A percentile compares a stretch with the other conserved stretches of the same genome.
phyloP scores from a whole-genome alignment of 2,797 vertebrate genomes.

The Mustela erminea region DNA sequence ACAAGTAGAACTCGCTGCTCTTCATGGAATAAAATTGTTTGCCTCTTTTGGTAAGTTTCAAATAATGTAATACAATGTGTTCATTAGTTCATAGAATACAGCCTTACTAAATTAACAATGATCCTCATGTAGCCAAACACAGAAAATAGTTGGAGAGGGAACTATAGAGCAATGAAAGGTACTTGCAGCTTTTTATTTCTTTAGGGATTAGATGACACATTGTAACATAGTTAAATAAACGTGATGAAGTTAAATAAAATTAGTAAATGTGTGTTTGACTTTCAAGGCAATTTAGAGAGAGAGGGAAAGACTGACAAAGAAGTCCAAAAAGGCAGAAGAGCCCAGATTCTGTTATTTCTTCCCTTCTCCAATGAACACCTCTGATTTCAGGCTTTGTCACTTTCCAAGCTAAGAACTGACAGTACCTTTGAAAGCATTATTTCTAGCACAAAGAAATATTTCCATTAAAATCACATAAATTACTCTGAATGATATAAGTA shows the following conservation, averaged over 20 bases:
- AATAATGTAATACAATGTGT: background rate
- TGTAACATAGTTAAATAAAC: conserved; percentile 5
- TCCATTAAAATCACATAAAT: conserved; percentile 26
- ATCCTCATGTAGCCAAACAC: conserved; percentile 4
- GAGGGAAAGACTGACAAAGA: background rate
- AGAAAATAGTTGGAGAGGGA: conserved; percentile 34
- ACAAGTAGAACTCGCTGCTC: background rate
- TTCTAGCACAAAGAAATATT: conserved; percentile 27
- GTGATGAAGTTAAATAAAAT: conserved; percentile 31
- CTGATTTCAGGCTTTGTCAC: background rate
- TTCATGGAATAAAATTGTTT: conserved; percentile 31
- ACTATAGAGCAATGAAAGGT: conserved; percentile 5
- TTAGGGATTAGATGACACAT: background rate
- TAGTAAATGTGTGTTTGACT: background rate
- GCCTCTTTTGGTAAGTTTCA: conserved; percentile 46
- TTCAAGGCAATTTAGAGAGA: background rate
- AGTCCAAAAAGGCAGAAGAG: background rate
- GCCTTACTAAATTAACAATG: conserved; percentile 20
- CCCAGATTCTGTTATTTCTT: background rate
- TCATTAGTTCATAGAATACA: background rate
- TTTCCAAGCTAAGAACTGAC: background rate
- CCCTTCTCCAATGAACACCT: background rate
- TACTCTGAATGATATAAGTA: background rate
- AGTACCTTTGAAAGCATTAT: background rate
- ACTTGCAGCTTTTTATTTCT: background rate